Conservation (phyloP, 2,888 invertebrate species). For the Neoscelio sp. region DNA sequence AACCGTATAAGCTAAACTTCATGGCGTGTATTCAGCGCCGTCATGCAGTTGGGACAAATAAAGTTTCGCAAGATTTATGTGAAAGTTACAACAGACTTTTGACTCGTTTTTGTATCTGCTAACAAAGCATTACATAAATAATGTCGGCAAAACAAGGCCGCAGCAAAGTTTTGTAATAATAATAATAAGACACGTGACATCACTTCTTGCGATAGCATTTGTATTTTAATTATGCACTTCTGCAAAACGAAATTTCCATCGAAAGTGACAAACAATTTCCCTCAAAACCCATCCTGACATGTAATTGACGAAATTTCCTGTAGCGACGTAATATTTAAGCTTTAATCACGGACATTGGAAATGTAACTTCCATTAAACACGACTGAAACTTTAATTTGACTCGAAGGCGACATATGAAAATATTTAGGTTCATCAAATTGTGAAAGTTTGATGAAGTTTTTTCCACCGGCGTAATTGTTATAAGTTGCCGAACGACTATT, state of each 20-base stretch:
- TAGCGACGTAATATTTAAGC: no score
- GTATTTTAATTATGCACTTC: conserved; percentile 41
- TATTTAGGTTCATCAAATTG: no score
- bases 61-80: conserved; percentile 55
- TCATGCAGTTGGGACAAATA: conserved; percentile 34
- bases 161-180: conserved; percentile 51
- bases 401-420: no score
- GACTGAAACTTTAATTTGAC: no score
- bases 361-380: no score
- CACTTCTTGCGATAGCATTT: conserved; percentile 31
- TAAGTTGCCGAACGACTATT: no score
- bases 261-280: no score
- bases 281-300: neutral
- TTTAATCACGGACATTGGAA: no score
- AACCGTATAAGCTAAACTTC: conserved; percentile 57
- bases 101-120: conserved; percentile 59
- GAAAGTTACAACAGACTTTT: conserved; percentile 49
- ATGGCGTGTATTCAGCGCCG: conserved; percentile 12
- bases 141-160: conserved; percentile 37
- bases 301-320: conserved; percentile 4
- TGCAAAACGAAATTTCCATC: neutral
- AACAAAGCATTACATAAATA: conserved; percentile 65
- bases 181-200: conserved; percentile 32
- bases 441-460: no score
- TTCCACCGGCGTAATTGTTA: no score